A percentile compares a stretch with the other conserved stretches of the same genome.
phyloP scores from a whole-genome alignment of 2,797 vertebrate genomes.

The Intellagama lesueurii region DNA sequence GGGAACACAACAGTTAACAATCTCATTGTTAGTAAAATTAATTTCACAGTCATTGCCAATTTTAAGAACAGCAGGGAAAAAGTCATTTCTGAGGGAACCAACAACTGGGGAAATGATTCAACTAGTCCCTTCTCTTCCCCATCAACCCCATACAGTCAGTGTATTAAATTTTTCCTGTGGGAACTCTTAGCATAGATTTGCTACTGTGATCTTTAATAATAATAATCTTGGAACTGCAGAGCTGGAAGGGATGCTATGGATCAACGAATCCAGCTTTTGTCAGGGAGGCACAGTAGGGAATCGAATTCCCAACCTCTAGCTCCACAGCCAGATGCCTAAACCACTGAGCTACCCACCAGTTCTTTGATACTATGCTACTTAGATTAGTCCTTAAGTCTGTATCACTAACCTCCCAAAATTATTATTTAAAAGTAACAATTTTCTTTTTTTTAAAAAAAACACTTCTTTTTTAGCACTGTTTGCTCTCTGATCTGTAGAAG shows the following conservation, averaged over 20 bases:
- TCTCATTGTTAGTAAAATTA: neutral
- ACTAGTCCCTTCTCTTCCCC: neutral
- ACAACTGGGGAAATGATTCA: neutral
- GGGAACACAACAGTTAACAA: neutral
- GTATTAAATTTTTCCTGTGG: neutral
- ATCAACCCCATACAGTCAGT: neutral
- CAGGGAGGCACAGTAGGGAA: too few relatives aligned
- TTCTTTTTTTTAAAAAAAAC: neutral
- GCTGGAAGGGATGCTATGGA: too few relatives aligned
- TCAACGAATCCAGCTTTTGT: too few relatives aligned
- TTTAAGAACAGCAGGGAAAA: neutral
- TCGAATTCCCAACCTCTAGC: too few relatives aligned
- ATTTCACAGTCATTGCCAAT: neutral
- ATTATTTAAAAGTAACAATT: conserved; percentile 22
- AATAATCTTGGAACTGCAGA: too few relatives aligned
- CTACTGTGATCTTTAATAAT: neutral
- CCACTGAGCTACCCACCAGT: neutral
- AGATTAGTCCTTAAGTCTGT: neutral
- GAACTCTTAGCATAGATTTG: neutral
- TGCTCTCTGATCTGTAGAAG: conserved; percentile 3
- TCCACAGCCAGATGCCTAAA: too few relatives aligned
- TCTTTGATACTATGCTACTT: neutral
- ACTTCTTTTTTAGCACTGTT: conserved; percentile 6
- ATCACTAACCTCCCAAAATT: conserved; percentile 28
- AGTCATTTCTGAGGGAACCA: neutral